A percentile compares a stretch with the other conserved stretches of the same genome.
Conservation (phyloP, 1,140 invertebrate genomes). For the Conus ventricosus region DNA sequence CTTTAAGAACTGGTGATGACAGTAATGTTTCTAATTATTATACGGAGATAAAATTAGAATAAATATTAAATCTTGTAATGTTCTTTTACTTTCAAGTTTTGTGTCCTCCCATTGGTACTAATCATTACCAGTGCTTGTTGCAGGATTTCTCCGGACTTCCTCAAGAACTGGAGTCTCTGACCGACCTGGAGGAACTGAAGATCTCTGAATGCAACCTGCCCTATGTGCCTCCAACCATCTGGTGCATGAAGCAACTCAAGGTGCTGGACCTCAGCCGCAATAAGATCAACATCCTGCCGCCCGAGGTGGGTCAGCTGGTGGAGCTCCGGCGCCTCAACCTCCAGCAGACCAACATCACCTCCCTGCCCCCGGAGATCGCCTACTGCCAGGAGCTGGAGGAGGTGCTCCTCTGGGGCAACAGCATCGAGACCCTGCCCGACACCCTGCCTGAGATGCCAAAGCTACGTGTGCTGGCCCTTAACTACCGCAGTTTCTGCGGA, state of each 20-base stretch:
- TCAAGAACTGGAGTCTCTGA: slow-evolving; percentile 62
- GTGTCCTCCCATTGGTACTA: too few relatives aligned
- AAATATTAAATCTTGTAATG: too few relatives aligned
- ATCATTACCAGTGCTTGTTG: too few relatives aligned
- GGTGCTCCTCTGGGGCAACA: slow-evolving; percentile 72
- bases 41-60: too few relatives aligned
- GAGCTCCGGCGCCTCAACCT: slow-evolving; percentile 68
- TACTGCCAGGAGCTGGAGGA: slow-evolving; percentile 73
- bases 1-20: too few relatives aligned
- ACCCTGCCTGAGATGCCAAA: slow-evolving; percentile 69
- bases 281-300: slow-evolving; percentile 66
- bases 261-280: slow-evolving; percentile 47
- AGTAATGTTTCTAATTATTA: too few relatives aligned
- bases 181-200: slow-evolving; percentile 64
- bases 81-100: too few relatives aligned
- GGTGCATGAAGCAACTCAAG: slow-evolving; percentile 61
- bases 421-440: slow-evolving; percentile 73
- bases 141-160: slow-evolving; percentile 71
- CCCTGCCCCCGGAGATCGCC: slow-evolving; percentile 73
- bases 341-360: slow-evolving; percentile 72
- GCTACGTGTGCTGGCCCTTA: slow-evolving; percentile 66
- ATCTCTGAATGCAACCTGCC: slow-evolving; percentile 74
- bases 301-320: slow-evolving; percentile 72
- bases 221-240: slow-evolving; percentile 72
- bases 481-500: slow-evolving; percentile 70